A percentile compares a stretch with the other conserved stretches of the same genome.
Conservation (phyloP, 92 coral and sea anemone genomes). For the Palythoa heliodiscus region DNA sequence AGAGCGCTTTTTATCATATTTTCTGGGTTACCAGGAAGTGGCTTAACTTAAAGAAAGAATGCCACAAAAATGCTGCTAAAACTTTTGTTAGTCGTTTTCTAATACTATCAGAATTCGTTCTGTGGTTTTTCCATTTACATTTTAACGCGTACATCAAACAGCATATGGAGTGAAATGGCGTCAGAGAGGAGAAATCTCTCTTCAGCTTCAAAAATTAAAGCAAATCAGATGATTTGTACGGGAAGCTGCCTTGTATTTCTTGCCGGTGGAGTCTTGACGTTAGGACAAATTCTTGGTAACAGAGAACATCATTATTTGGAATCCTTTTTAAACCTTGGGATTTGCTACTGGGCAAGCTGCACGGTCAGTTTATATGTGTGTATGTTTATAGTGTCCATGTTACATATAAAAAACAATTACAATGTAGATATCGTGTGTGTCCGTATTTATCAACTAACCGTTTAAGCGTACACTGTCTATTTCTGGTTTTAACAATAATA, state of each 20-base stretch:
- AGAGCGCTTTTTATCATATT: not conserved
- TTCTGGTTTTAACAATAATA: not conserved
- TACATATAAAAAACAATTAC: not conserved
- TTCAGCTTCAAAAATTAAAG: conserved; percentile 15
- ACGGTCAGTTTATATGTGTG: not conserved
- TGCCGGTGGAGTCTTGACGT: conserved; percentile 26
- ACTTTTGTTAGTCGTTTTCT: not conserved
- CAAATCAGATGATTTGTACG: conserved; percentile 32
- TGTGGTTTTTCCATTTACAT: not conserved
- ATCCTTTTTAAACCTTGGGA: not conserved
- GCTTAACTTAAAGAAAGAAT: not conserved
- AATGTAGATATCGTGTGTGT: not conserved
- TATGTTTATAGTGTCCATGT: not conserved
- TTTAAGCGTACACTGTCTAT: not conserved
- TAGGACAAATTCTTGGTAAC: conserved; percentile 13
- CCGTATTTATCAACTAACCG: not conserved
- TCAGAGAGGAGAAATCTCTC: not conserved
- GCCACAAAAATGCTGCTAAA: not conserved
- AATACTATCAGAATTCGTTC: not conserved
- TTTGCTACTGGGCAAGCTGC: conserved; percentile 24
- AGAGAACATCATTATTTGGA: not conserved
- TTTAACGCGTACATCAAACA: not conserved
- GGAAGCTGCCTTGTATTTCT: conserved; percentile 33
- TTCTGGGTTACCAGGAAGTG: no score
- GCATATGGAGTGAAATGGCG: conserved; percentile 6